Conservation (phyloP, 2,113 vertebrate species). For the Philantomba maxwellii region DNA sequence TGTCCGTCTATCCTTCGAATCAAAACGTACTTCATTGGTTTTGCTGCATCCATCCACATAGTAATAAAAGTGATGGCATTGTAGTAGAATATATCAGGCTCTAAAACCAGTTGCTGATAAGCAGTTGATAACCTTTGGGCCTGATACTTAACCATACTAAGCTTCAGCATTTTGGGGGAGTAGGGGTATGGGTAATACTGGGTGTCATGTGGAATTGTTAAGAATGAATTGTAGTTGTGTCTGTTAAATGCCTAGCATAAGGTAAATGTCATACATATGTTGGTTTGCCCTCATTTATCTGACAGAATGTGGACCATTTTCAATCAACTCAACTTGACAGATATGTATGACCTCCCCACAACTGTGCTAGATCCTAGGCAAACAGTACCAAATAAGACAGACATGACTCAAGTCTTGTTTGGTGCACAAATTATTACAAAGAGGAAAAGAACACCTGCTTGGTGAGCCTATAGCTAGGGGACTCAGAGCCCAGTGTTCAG, state of each 20-base stretch:
- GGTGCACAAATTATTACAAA: neutral
- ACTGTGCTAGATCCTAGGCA: neutral
- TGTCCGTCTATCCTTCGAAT: neutral
- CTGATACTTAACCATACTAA: neutral
- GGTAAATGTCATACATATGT: fast-evolving
- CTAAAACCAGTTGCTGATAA: neutral
- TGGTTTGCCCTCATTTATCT: neutral
- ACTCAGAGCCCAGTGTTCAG: neutral
- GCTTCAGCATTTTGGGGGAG: neutral
- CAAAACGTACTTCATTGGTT: neutral
- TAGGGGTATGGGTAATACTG: neutral
- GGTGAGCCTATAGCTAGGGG: neutral
- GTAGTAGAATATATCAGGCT: neutral
- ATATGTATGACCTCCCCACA: neutral
- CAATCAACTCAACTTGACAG: neutral
- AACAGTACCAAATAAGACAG: neutral
- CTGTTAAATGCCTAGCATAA: neutral
- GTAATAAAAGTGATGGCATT: neutral
- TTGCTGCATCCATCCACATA: neutral
- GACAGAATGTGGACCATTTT: neutral
- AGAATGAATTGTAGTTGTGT: neutral
- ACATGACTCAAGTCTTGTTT: neutral
- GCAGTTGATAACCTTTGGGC: neutral
- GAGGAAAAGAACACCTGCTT: neutral
- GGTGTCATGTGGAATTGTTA: neutral